Evolutionary conservation across 92 coral and sea anemone genomes (phyloP).

Genomic region (Palythoa grandiflora): DNA sequence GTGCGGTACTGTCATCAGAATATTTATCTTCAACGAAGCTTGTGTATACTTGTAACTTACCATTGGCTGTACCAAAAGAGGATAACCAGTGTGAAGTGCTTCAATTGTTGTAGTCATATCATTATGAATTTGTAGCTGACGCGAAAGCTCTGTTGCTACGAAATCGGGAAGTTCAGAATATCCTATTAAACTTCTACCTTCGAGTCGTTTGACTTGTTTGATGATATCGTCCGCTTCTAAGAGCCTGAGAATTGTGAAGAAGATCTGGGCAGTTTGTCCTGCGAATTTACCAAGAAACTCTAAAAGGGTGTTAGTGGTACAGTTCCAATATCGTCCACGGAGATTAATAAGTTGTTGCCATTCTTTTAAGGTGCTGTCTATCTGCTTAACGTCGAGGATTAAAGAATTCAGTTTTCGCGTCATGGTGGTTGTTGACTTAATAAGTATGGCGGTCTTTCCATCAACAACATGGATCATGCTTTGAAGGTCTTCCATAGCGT

Average conservation of each 20-base stretch:
- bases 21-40: no score
- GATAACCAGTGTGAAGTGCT: no score
- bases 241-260: slow-evolving; percentile 10
- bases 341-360: not conserved
- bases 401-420: slow-evolving; percentile 44
- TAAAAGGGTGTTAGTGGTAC: slow-evolving; percentile 16
- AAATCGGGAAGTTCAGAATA: not conserved
- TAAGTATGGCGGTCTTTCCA: slow-evolving; percentile 12
- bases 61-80: no score
- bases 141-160: not conserved
- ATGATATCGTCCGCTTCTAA: slow-evolving; percentile 3
- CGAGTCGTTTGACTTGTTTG: not conserved
- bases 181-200: no score
- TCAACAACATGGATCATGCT: slow-evolving; percentile 12
- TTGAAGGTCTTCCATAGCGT: slow-evolving; percentile 7
- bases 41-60: no score
- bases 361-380: slow-evolving; percentile 19
- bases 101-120: not conserved
- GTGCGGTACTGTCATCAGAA: no score
- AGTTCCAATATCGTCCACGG: not conserved
- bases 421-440: slow-evolving; percentile 33
- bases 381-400: not conserved
- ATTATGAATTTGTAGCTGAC: not conserved
- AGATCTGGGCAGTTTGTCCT: not conserved
- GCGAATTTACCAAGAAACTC: slow-evolving; percentile 51